These are phyloP conservation scores for Hoplostethus atlanticus DNA, from an alignment of 2,797 vertebrate genomes.

Conservation along the genomic window DNA sequence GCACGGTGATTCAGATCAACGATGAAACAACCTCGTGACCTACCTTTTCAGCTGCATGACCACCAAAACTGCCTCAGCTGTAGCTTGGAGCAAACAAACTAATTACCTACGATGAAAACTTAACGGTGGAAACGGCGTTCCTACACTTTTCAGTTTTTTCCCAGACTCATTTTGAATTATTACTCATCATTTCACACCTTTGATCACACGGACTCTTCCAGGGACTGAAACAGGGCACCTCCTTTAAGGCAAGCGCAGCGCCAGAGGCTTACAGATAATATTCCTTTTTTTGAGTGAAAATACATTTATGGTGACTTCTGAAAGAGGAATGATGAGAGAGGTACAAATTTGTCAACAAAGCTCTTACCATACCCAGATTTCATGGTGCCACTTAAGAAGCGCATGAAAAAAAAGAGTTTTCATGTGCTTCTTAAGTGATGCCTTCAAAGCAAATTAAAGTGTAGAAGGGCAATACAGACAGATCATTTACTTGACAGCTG, in stretches of 20 bases:
- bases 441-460: conserved; percentile 54
- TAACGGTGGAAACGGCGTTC: not conserved
- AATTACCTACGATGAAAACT: not conserved
- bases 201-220: no score
- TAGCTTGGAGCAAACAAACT: not conserved
- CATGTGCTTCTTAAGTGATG: conserved; percentile 28
- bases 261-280: no score
- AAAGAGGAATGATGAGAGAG: conserved; percentile 1
- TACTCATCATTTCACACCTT: no score
- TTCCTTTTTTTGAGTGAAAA: not conserved
- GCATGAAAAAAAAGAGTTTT: not conserved
- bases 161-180: not conserved
- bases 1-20: no score
- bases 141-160: not conserved
- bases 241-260: no score
- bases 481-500: conserved; percentile 49
- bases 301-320: not conserved
- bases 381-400: conserved; percentile 8
- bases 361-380: conserved; percentile 18
- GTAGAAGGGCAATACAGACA: conserved; percentile 33
- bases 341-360: conserved; percentile 1
- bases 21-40: no score
- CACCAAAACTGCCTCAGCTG: not conserved
- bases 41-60: not conserved
- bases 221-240: no score